Evolutionary conservation across 2,797 vertebrate species (phyloP).

Genomic region (Heteromormyrus szaboi): DNA sequence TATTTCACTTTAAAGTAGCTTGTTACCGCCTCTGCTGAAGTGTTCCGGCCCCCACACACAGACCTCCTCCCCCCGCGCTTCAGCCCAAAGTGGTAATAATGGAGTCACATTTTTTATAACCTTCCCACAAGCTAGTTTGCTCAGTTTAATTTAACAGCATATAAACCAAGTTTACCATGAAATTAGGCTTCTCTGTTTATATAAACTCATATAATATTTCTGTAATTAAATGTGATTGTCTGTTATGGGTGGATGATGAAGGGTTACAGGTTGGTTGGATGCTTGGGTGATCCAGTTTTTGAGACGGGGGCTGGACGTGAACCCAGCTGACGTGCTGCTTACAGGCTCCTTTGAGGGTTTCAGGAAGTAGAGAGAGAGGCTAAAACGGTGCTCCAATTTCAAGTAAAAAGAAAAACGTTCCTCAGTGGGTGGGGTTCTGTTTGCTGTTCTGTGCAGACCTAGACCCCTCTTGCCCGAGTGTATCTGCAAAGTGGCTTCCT

Average conservation of each 20-base stretch:
- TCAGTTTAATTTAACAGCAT: background rate
- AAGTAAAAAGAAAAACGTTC: background rate
- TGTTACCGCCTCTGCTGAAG: background rate
- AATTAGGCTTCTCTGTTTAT: background rate
- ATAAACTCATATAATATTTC: background rate
- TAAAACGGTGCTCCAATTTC: background rate
- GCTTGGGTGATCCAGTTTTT: background rate
- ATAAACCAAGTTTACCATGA: background rate
- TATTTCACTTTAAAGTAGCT: background rate
- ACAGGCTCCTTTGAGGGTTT: background rate
- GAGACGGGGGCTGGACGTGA: background rate
- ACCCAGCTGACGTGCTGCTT: background rate
- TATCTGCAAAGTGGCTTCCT: slow-evolving; percentile 20
- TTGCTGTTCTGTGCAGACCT: background rate
- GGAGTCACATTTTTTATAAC: background rate
- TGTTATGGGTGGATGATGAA: background rate
- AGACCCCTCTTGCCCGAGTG: slow-evolving; percentile 1
- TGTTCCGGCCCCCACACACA: background rate
- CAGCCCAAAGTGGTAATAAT: background rate
- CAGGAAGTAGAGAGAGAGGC: background rate
- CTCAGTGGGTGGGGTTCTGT: background rate
- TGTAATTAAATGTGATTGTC: background rate
- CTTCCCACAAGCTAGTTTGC: background rate
- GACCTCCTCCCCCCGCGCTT: background rate
- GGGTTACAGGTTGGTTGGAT: background rate